Percentiles rank a stretch among this genome's conserved stretches.
Conservation (phyloP, 2,797 vertebrate species). For the Bovichtus diacanthus region DNA sequence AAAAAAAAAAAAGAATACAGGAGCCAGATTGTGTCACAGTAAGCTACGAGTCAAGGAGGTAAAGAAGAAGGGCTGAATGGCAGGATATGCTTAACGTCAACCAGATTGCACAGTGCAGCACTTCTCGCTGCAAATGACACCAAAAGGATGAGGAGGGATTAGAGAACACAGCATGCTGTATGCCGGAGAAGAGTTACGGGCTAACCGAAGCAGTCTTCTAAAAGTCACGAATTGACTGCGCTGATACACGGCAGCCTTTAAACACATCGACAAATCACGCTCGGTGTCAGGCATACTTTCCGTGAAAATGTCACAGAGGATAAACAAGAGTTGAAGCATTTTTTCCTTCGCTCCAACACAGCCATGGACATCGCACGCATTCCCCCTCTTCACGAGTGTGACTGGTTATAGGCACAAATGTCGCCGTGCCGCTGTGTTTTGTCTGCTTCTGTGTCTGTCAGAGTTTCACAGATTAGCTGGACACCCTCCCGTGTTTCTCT, state of each 20-base stretch:
- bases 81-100: slow-evolving; percentile 81
- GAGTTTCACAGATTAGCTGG: slow-evolving; percentile 45
- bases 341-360: neutral
- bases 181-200: slow-evolving; percentile 52
- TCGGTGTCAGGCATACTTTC: slow-evolving; percentile 25
- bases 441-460: slow-evolving; percentile 29
- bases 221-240: slow-evolving; percentile 54
- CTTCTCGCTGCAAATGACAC: slow-evolving; percentile 75
- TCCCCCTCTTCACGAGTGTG: slow-evolving; percentile 15
- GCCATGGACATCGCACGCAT: slow-evolving; percentile 15
- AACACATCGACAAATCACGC: slow-evolving; percentile 45
- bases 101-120: slow-evolving; percentile 77
- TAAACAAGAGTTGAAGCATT: slow-evolving; percentile 43
- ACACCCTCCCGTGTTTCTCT: slow-evolving; percentile 48
- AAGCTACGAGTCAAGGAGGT: slow-evolving; percentile 68
- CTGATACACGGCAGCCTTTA: slow-evolving; percentile 37
- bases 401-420: slow-evolving; percentile 35
- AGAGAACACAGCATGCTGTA: slow-evolving; percentile 63
- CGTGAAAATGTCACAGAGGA: slow-evolving; percentile 52
- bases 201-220: slow-evolving; percentile 37
- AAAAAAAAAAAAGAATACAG: slow-evolving; percentile 52
- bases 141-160: slow-evolving; percentile 77
- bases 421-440: slow-evolving; percentile 3
- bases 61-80: slow-evolving; percentile 75
- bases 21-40: slow-evolving; percentile 80